These are phyloP conservation scores for Hemibagrus wyckioides DNA, from an alignment of 2,113 vertebrate species.

Conservation along the genomic window DNA sequence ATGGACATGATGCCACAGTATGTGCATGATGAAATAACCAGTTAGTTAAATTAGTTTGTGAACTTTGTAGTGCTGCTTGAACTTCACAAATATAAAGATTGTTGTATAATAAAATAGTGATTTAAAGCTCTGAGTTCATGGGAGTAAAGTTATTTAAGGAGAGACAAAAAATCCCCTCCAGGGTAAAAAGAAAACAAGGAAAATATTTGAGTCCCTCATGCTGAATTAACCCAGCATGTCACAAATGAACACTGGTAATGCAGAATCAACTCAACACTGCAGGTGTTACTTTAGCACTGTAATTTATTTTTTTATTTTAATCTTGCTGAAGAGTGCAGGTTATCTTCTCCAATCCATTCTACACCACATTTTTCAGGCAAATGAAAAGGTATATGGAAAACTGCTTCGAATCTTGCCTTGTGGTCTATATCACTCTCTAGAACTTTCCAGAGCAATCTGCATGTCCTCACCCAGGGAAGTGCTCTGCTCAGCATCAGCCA, in stretches of 20 bases:
- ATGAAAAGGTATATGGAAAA: not conserved
- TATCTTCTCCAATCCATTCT: not conserved
- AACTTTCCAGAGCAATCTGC: conserved; percentile 43
- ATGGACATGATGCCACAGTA: conserved; percentile 27
- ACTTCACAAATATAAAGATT: too few relatives aligned
- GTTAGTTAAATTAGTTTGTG: conserved; percentile 9
- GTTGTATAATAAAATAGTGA: not conserved
- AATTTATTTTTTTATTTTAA: not conserved
- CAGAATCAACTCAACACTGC: not conserved
- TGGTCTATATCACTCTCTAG: conserved; percentile 6
- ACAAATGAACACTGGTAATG: conserved; percentile 5
- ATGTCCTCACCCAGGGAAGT: conserved; percentile 35
- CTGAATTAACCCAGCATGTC: not conserved
- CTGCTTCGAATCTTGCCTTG: not conserved
- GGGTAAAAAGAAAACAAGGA: conserved; percentile 1
- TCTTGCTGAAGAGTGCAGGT: not conserved
- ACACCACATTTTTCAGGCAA: not conserved
- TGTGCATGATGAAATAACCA: conserved; percentile 18
- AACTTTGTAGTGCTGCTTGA: not conserved
- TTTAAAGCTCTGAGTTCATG: not conserved
- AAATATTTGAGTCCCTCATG: not conserved
- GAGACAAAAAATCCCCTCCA: conserved; percentile 1
- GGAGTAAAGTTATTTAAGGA: not conserved
- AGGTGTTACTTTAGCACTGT: too few relatives aligned
- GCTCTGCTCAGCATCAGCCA: conserved; percentile 46